Percentiles rank a stretch among this genome's conserved stretches.
These are phyloP conservation scores for Pomacea maculata DNA, from an alignment of 1,140 invertebrate species.

Conservation along the genomic window DNA sequence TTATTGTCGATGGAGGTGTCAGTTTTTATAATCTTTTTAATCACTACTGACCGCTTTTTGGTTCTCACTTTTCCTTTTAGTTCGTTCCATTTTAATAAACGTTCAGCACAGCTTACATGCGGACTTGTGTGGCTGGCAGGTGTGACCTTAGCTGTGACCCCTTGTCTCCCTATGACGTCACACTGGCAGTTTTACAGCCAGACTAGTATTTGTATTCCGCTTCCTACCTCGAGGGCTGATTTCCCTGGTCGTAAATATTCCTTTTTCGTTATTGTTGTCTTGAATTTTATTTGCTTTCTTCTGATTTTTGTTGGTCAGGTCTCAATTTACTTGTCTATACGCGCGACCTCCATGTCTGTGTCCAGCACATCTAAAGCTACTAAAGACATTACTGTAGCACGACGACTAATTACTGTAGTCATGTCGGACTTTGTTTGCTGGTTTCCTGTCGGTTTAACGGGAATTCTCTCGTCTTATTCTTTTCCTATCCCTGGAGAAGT, in stretches of 20 bases:
- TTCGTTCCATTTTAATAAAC: constrained; percentile 5
- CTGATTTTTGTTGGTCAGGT: constrained; percentile 20
- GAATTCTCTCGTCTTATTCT: no score
- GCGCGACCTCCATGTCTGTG: no score
- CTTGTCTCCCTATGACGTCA: no score
- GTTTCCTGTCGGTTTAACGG: no score
- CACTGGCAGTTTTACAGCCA: no score
- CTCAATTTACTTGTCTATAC: constrained; percentile 23
- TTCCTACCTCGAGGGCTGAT: no score
- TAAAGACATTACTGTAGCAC: no score
- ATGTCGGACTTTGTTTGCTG: no score
- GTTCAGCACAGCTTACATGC: constrained; percentile 5
- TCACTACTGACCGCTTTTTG: constrained; percentile 44
- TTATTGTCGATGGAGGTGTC: constrained; percentile 43
- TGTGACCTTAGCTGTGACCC: background rate
- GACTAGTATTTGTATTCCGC: no score
- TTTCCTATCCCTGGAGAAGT: no score
- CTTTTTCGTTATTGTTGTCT: background rate
- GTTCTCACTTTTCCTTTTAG: background rate
- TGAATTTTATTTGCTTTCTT: constrained; percentile 15
- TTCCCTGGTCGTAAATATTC: constrained; percentile 27
- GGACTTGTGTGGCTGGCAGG: constrained; percentile 20
- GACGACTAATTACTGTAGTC: no score
- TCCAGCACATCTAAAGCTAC: no score
- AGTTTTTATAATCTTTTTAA: constrained; percentile 38